phyloP scores from a whole-genome alignment of 2,113 vertebrate genomes.

The Cebus imitator region DNA sequence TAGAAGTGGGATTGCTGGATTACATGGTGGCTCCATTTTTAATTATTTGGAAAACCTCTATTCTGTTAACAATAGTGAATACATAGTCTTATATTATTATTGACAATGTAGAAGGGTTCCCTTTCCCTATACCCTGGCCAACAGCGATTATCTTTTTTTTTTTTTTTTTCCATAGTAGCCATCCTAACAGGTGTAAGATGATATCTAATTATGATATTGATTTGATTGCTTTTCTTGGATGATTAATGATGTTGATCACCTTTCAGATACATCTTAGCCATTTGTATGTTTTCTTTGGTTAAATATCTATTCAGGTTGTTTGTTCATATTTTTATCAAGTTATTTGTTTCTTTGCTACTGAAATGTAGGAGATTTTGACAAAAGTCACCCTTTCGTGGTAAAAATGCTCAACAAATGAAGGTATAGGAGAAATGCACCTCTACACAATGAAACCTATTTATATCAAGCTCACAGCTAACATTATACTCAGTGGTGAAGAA shows the following conservation, averaged over 20 bases:
- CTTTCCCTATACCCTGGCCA: background rate
- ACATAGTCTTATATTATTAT: background rate
- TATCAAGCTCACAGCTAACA: background rate
- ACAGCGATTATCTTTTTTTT: background rate
- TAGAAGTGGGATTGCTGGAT: background rate
- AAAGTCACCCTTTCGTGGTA: background rate
- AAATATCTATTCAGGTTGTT: background rate
- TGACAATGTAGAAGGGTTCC: background rate
- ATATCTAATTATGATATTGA: background rate
- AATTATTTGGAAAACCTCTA: background rate
- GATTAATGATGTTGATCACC: background rate
- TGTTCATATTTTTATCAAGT: background rate
- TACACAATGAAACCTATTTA: background rate
- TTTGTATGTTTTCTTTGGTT: background rate
- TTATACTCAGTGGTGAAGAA: background rate
- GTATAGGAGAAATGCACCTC: background rate
- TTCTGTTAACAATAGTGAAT: background rate
- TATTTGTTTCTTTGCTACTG: background rate
- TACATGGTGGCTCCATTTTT: background rate
- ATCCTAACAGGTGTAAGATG: background rate
- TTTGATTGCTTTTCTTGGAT: background rate
- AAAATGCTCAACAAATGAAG: background rate
- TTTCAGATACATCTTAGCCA: background rate
- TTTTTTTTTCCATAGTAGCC: background rate
- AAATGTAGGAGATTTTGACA: background rate